Evolutionary conservation across 2,888 invertebrate genomes (phyloP).

Genomic region (Nemoura dubitans): DNA sequence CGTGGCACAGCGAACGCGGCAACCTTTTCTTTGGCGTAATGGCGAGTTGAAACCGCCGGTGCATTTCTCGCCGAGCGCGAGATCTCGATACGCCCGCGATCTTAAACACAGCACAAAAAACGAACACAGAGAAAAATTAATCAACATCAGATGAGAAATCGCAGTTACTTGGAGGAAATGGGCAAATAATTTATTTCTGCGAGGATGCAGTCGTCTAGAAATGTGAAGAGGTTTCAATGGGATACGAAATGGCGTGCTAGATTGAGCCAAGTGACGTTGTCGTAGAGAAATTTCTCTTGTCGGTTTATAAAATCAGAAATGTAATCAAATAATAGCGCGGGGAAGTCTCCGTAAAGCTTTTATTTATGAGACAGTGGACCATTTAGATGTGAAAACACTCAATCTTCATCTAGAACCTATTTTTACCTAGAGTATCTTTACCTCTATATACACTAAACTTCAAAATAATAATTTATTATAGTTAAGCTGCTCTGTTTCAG

Average conservation of each 20-base stretch:
- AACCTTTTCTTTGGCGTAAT: neutral
- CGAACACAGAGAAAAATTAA: neutral
- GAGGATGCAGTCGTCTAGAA: neutral
- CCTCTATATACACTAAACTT: too few relatives aligned
- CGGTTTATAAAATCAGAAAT: conserved; percentile 1
- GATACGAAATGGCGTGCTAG: neutral
- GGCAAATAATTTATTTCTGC: neutral
- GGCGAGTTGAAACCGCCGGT: neutral
- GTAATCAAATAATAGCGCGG: neutral
- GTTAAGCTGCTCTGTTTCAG: neutral
- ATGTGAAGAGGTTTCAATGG: neutral
- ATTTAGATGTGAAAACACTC: neutral
- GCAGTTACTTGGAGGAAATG: neutral
- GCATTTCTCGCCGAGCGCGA: neutral
- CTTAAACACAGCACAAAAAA: neutral
- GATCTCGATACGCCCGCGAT: neutral
- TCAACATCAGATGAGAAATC: neutral
- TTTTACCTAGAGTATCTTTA: neutral
- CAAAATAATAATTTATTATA: neutral
- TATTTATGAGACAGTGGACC: neutral
- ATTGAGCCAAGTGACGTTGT: neutral
- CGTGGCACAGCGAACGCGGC: neutral
- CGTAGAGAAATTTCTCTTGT: neutral
- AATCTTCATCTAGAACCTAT: neutral
- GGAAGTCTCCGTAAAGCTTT: neutral